Base-by-base conservation (phyloP, 2,113 vertebrate genomes). In the Setophaga petechia region DNA sequence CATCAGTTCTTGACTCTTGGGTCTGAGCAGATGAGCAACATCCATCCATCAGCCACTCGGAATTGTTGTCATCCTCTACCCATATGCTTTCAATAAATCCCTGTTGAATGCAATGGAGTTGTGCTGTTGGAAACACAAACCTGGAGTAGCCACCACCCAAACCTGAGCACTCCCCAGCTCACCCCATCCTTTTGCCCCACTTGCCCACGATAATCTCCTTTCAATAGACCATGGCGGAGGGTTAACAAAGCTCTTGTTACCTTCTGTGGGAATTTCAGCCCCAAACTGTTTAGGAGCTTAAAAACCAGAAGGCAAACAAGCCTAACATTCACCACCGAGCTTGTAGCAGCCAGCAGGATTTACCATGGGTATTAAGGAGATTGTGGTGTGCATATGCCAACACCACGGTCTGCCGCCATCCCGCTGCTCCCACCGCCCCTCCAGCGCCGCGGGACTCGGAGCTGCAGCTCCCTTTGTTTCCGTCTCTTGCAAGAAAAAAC, bases 291-390 rank as follows among this genome's bases (percentile, higher is more conserved):
- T 81, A 89, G 68, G 81, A 90, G 93, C 90, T 96, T 95, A 94
- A 95, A 88, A 94, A 87, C 31, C 93, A 97, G 85, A 94, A 88
- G 82, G 82, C 75, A 86, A 90, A 96, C 94, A 94, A 96, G 95
- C 31, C 82, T 18, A 93, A 59, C 72, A 80, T 86, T 92, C 79
- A 91, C 52, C 84, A 6, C 68, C 7, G 87, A 63, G 75, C 92
- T 95, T 84, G 85, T 51, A 78, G 73, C 92, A 94, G 87, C 22
- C 93, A 90, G 79, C n/a, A 11, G 93, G 90, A 90, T 94, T 96
- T 95, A 90, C 88, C 89, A 80, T 51, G 90, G 96, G 67, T 82
- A 95, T 94, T 94, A 92, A 89, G 94, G 71, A 93, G 87, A 74
- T 87, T 57, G 90, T 78, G 67, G 85, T 2, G 35, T 63, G 84